Base-by-base conservation (phyloP, 2,797 vertebrate species). In the Chloroceryle inda region DNA sequence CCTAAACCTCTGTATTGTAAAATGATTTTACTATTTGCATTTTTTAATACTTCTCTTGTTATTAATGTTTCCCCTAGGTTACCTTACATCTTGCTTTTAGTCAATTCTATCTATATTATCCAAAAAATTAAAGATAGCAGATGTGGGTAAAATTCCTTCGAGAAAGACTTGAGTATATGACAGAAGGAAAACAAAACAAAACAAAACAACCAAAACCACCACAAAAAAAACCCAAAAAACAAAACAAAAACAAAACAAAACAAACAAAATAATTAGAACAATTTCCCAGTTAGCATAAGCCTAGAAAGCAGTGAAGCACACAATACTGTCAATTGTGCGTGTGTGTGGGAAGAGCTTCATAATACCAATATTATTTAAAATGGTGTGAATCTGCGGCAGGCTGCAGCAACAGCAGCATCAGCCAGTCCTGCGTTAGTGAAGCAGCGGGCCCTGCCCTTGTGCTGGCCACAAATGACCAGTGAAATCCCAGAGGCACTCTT, bases 381-480 rank as follows among this genome's bases (percentile, higher is more conserved):
- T 69, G 77, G 91, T 81, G 61, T 72, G 95, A 97, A 83, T 98
- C 96, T 95, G 98, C 98, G 94, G 98, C 98, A 98, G 98, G 98
- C 98, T 98, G 97, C 97, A 98, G 98, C 97, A 95, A 81, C 62
- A 88, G 85, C 94, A 92, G 95, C 98, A 98, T 93, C 98, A 98
- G 98, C 98, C 94, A 79, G 97, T 89, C 97, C 98, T 96, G 96
- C 96, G 87, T 98, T 98, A 98, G 98, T 98, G 93, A 98, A 97
- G 98, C 98, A 98, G 98, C 98, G 97, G 96, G 97, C 98, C 97
- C 98, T 99, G 99, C 98, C 98, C 99, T 99, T 98, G 98, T 47
- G 97, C 98, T 98, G 99, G 98, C 98, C 99, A 99, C 98, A 99
- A 98, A 99, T 99, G 99, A 99, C 99, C 99, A 99, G 96, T 97